phyloP scores from a whole-genome alignment of 2,888 invertebrate genomes.

The Podabrus alpinus region DNA sequence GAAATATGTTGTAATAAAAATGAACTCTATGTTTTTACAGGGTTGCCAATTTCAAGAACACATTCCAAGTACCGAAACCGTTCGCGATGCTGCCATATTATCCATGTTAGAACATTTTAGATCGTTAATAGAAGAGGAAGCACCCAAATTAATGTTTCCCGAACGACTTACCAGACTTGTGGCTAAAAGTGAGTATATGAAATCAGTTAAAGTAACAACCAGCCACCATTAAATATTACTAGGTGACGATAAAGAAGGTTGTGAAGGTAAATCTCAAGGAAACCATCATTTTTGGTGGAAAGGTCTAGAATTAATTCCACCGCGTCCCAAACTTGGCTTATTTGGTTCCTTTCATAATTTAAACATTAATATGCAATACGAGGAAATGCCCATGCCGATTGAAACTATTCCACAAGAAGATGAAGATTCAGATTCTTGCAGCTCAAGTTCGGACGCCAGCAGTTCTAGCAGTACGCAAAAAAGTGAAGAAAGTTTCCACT shows the following conservation, averaged over 20 bases:
- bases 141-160: conserved; percentile 70
- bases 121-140: conserved; percentile 65
- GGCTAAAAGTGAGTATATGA: conserved; percentile 57
- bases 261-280: conserved; percentile 59
- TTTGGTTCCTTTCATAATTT: conserved; percentile 54
- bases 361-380: not conserved
- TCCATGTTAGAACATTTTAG: conserved; percentile 63
- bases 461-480: conserved; percentile 33
- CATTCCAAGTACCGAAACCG: conserved; percentile 65
- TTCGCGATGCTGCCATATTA: conserved; percentile 69
- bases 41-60: conserved; percentile 79
- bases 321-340: conserved; percentile 66
- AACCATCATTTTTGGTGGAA: conserved; percentile 68
- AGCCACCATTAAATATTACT: not conserved
- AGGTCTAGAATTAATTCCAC: conserved; percentile 68
- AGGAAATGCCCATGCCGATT: conserved; percentile 8
- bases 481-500: conserved; percentile 45
- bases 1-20: not conserved
- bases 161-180: conserved; percentile 71
- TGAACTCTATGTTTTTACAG: not conserved
- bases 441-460: conserved; percentile 20
- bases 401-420: conserved; percentile 5
- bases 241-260: conserved; percentile 44
- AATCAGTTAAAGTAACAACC: not conserved
- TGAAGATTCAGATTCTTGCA: conserved; percentile 12